These are phyloP conservation scores for Crambe crambe DNA, from an alignment of 37 sponge, comb jelly and placozoan genomes.

Conservation along the genomic window DNA sequence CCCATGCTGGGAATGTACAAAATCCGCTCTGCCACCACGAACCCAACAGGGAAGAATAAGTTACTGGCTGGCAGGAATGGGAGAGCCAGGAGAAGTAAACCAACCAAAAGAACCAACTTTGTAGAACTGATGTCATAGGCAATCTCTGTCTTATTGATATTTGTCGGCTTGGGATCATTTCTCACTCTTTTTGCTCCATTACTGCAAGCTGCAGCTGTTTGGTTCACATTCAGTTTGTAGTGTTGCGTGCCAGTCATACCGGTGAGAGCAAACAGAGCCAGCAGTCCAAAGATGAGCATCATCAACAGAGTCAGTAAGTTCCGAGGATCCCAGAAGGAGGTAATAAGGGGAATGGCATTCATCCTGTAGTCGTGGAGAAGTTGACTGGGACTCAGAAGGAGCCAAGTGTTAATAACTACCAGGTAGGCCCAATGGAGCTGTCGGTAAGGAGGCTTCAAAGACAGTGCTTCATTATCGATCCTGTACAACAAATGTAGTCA, in stretches of 20 bases:
- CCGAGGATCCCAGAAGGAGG: conserved; percentile 61
- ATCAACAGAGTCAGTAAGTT: conserved; percentile 63
- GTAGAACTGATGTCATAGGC: neutral
- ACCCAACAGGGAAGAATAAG: conserved; percentile 94
- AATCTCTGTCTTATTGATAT: neutral
- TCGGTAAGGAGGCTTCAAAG: conserved; percentile 60
- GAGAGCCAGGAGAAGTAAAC: conserved; percentile 71
- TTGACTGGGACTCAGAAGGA: conserved; percentile 69
- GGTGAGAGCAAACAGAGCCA: neutral
- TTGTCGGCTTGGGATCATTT: neutral
- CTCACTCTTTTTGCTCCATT: neutral
- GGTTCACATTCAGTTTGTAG: too few species aligned
- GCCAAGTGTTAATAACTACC: conserved; percentile 68
- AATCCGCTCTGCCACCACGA: conserved; percentile 94
- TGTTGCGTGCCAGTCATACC: neutral
- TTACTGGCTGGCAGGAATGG: conserved; percentile 95
- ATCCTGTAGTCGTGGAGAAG: conserved; percentile 91
- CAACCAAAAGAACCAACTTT: conserved; percentile 45
- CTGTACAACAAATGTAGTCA: conserved; percentile 13
- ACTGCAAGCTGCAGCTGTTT: neutral
- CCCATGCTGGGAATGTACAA: conserved; percentile 89
- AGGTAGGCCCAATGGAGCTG: conserved; percentile 87
- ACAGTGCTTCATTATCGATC: conserved; percentile 82
- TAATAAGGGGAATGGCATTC: conserved; percentile 85
- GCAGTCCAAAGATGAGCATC: conserved; percentile 11